Evolutionary conservation across 2,113 vertebrate species (phyloP).

Genomic region (Grantiella picta): DNA sequence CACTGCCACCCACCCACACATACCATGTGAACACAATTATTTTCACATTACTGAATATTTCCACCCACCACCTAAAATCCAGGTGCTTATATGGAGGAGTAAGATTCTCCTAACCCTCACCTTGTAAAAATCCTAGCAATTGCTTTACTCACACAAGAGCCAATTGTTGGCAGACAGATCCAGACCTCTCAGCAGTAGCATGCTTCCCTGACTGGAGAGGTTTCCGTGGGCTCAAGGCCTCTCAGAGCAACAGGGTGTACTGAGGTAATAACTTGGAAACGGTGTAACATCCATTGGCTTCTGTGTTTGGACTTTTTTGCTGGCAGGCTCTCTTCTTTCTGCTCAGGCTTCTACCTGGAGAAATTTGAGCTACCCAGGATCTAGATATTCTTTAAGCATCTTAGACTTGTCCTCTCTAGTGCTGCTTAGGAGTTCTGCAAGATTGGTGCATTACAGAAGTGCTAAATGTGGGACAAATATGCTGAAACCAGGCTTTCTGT

Average conservation of each 20-base stretch:
- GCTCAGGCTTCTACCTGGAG: neutral
- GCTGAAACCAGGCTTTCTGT: neutral
- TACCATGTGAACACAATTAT: neutral
- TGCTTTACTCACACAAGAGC: neutral
- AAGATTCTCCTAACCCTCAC: neutral
- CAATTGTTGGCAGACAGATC: neutral
- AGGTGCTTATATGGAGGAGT: slow-evolving; percentile 3
- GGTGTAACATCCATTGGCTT: neutral
- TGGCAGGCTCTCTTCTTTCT: neutral
- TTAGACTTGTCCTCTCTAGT: neutral
- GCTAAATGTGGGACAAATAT: neutral
- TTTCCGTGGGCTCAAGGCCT: neutral
- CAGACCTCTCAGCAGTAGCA: neutral
- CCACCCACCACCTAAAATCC: neutral
- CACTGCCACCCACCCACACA: neutral
- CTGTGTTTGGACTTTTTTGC: neutral
- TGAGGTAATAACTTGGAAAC: slow-evolving; percentile 35
- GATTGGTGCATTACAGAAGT: neutral
- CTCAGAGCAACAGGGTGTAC: neutral
- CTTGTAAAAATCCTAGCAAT: slow-evolving; percentile 31
- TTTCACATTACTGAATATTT: slow-evolving; percentile 29
- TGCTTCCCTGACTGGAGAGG: neutral
- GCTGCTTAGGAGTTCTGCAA: neutral
- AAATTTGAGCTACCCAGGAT: neutral
- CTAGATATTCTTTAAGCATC: neutral